Evolutionary conservation across 2,888 invertebrate species (phyloP), one percentile per base, ranked within the genome.

Genomic region (Diarsia brunnea): DNA sequence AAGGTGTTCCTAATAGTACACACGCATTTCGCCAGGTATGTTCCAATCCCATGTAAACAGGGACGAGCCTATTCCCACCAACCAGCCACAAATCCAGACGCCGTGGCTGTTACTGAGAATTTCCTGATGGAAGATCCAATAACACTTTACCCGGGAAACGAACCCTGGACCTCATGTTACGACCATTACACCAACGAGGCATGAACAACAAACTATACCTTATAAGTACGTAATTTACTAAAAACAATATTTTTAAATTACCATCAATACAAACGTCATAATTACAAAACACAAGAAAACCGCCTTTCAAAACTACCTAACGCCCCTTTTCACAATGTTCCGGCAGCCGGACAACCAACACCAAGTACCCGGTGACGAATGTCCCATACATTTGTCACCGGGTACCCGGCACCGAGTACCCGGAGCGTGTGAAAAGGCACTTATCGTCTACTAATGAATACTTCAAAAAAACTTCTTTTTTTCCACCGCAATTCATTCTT

Each of bases 401-500:
- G n/a, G 21, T 51, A 78, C 64, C 49, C 55, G 43, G 31, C 31
- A 31, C 47, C 8, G n/a, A n/a, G 4, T 16, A 49, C 43, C 31
- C n/a, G 21, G 1, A 71, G 45, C 79, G 51, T 79, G 72, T 58
- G 43, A 72, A 65, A 65, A 45, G 49, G 31, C 72, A 78, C 55
- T 75, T 47, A 65, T 43, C 38, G 12, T 58, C 10, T 4, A 31
- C 11, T 69, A 67, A 73, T 53, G 43, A 81, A 73, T 69, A 58
- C 66, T 82, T 53, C 1, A 72, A 69, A 81, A 55, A 73, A 49
- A 31, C 14, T 61, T 10, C 27, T 0, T 55, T 55, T 75, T 64
- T 81, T 53, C 8, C 27, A 19, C 24, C 5, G 31, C 31, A 55
- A 70, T 69, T 27, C 8, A 38, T 70, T 81, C 45, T 14, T 49